Evolutionary conservation across 2,888 invertebrate genomes (phyloP), one percentile per base, ranked within the genome.

Genomic region (Athalia cordata): DNA sequence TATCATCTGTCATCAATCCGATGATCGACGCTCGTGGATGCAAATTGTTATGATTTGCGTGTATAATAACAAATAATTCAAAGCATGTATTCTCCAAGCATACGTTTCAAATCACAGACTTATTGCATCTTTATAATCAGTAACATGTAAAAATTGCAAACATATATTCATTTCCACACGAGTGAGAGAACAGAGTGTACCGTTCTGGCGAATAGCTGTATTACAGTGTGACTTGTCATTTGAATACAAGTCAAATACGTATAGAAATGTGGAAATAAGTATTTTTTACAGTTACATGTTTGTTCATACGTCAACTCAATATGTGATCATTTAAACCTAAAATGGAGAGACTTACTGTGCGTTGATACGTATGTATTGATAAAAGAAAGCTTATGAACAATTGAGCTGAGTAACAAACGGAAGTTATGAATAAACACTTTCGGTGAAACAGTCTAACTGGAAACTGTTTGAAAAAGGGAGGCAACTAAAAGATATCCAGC

Each of bases 51-150:
- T 29, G 2, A 29, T 29, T 29, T 29, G 29, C n/a, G n/a, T n/a
- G n/a, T n/a, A n/a, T n/a, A n/a, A n/a, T n/a, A n/a, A n/a, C n/a
- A n/a, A n/a, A n/a, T n/a, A n/a, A n/a, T n/a, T n/a, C n/a, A n/a
- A n/a, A n/a, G n/a, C n/a, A n/a, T n/a, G 43, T 45, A 49, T 66
- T 66, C 43, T n/a, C 11, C 9, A 7, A 13, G 9, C 62, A 62
- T 62, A 15, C 9, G 62, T 62, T 62, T n/a, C n/a, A n/a, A n/a
- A n/a, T n/a, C n/a, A n/a, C n/a, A n/a, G n/a, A n/a, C n/a, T n/a
- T n/a, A n/a, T 62, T 43, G 11, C 9, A 62, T 62, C 62, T 62
- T 62, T 9, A 62, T 15, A 62, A 62, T 62, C 62, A 43, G 62
- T 8, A 13, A 62, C 62, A 43, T 62, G 62, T 43, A 8, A 13